Base-by-base conservation (phyloP, 2,113 vertebrate genomes). In the Spermophilus dauricus region DNA sequence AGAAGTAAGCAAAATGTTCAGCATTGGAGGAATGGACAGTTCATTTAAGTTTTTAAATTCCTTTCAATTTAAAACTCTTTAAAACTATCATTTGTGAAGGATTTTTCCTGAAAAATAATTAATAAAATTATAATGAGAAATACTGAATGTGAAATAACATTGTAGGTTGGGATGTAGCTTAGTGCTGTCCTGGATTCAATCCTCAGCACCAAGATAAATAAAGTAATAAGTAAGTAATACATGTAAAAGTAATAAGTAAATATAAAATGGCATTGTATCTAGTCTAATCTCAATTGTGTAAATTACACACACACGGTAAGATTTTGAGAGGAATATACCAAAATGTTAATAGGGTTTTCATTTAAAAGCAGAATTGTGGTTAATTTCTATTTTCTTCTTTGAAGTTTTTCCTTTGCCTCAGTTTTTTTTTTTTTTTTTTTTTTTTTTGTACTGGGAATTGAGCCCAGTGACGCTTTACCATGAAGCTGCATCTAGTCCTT, bases 21-120 rank as follows among this genome's bases (percentile, higher is more conserved):
- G 18, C 37, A 45, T 61, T 81, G 48, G 88, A 72, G 6, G 56
- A n/a, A 86, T 72, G 8, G 24, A 37, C 67, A 28, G 34, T 37
- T 84, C 61, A 58, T 1, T 81, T 37, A 86, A 67, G 42, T 86
- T 89, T 83, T 12, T 48, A 85, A 91, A 84, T 84, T 84, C 4
- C 8, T 53, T 97, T 91, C 77, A 77, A 89, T 80, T 86, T 51
- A 72, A 88, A 81, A 65, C 76, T 82, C 45, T 90, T 97, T 70
- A 95, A 70, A 94, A 86, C 32, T 61, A 73, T 32, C 14, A 63
- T 61, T 90, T 87, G 45, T 95, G 73, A 93, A 81, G 1, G 58
- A 89, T 63, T 96, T 97, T 87, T 87, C 42, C 51, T n/a, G 17
- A 92, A 61, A 53, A 86, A 77, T 51, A 67, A 17, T 39, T 48